Evolutionary conservation across 2,888 invertebrate genomes (phyloP).

Genomic region (Patella ulyssiponensis): DNA sequence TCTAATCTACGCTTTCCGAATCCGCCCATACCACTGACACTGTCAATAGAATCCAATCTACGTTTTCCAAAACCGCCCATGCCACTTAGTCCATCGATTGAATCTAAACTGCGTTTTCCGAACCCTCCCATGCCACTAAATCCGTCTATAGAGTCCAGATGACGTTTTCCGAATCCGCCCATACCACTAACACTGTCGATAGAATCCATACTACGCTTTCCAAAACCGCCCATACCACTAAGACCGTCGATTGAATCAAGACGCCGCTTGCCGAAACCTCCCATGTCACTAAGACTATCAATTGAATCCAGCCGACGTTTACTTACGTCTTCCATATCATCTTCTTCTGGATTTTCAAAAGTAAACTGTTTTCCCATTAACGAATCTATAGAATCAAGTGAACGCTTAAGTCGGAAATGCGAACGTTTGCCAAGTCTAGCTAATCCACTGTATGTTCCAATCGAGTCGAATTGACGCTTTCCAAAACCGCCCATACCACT

Average conservation of each 20-base stretch:
- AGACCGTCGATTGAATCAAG: conserved; percentile 26
- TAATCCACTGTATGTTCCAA: neutral
- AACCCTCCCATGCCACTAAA: conserved; percentile 11
- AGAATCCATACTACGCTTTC: conserved; percentile 27
- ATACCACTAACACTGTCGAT: conserved; percentile 10
- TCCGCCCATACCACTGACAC: too few relatives aligned
- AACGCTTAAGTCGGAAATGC: neutral
- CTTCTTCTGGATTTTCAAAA: too few relatives aligned
- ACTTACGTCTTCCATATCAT: neutral
- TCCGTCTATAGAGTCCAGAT: conserved; percentile 15
- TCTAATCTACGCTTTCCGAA: neutral
- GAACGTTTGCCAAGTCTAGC: conserved; percentile 8
- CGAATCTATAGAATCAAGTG: neutral
- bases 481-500: neutral
- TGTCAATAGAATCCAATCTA: neutral
- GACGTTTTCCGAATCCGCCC: conserved; percentile 16
- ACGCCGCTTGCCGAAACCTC: conserved; percentile 5
- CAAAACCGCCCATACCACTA: conserved; percentile 26
- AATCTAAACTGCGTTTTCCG: neutral
- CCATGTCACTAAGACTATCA: conserved; percentile 9
- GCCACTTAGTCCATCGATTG: too few relatives aligned
- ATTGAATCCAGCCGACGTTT: conserved; percentile 21
- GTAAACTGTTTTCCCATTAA: neutral
- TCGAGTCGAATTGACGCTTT: conserved; percentile 29
- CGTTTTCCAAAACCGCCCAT: too few relatives aligned